A percentile compares a stretch with the other conserved stretches of the same genome.
Evolutionary conservation across 1,140 invertebrate species (phyloP).

Genomic region (Eupristina koningsbergeri): DNA sequence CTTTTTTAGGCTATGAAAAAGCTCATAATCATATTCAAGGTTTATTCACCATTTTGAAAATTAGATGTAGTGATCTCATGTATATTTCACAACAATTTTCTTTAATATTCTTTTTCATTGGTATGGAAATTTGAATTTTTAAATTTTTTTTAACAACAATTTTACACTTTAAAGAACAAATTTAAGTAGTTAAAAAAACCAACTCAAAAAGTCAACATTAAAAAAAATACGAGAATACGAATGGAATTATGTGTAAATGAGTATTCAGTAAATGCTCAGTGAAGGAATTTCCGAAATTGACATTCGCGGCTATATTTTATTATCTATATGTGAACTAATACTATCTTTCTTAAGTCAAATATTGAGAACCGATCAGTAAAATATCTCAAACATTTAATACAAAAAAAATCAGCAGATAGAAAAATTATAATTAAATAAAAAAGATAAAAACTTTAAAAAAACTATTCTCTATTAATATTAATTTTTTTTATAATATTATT

Average conservation of each 20-base stretch:
- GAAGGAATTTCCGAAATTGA: not conserved
- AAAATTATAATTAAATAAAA: too few relatives aligned
- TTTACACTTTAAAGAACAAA: not conserved
- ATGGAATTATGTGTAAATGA: not conserved
- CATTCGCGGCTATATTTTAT: not conserved
- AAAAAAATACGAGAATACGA: not conserved
- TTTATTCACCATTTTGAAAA: not conserved
- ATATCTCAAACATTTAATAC: too few relatives aligned
- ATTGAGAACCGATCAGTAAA: not conserved
- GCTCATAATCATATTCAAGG: not conserved
- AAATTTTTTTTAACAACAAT: not conserved
- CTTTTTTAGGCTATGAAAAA: not conserved
- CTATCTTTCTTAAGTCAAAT: not conserved
- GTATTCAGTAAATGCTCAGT: not conserved
- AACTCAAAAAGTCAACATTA: not conserved
- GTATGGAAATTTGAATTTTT: conserved; percentile 29
- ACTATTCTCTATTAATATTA: conserved; percentile 65
- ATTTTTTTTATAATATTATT: conserved; percentile 56
- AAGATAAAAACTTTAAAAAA: conserved; percentile 30
- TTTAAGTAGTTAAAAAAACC: not conserved
- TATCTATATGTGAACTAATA: not conserved
- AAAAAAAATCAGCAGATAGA: too few relatives aligned
- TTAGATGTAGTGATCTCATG: conserved; percentile 19
- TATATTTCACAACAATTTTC: not conserved
- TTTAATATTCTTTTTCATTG: conserved; percentile 5